A percentile compares a stretch with the other conserved stretches of the same genome.
phyloP scores from a whole-genome alignment of 1,140 invertebrate genomes.

The Trachymyrmex cornetzi region DNA sequence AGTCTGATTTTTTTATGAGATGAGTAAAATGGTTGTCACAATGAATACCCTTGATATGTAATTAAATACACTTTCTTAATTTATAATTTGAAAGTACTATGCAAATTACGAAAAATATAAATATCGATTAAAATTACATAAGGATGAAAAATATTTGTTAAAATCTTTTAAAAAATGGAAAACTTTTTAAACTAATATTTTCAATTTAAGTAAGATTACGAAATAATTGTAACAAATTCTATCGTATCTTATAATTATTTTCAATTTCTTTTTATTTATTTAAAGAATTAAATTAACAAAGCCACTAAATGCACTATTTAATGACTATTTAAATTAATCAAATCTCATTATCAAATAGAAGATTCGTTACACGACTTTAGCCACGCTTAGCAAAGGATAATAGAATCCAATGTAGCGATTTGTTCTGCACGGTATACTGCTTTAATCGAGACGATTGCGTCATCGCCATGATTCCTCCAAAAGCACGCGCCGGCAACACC shows the following conservation, averaged over 20 bases:
- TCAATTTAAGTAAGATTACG: background rate
- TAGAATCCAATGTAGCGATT: constrained; percentile 26
- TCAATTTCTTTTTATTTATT: background rate
- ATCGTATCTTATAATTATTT: background rate
- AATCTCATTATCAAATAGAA: background rate
- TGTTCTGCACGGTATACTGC: constrained; percentile 26
- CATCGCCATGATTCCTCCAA: constrained; percentile 60
- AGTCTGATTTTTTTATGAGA: constrained; percentile 9
- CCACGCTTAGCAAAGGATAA: background rate
- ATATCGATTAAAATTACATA: background rate
- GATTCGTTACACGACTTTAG: background rate
- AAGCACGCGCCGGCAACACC: constrained; percentile 40
- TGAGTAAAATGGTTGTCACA: background rate
- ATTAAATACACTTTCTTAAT: background rate
- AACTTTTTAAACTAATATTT: background rate
- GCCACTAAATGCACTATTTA: background rate
- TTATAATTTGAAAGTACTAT: background rate
- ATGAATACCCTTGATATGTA: background rate
- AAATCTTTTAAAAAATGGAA: background rate
- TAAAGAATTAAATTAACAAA: background rate
- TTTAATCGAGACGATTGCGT: constrained; percentile 67
- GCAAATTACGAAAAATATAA: background rate
- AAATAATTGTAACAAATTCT: background rate
- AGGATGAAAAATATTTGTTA: background rate
- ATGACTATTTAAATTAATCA: constrained; percentile 7